Conservation (phyloP, 2,797 vertebrate genomes). For the Bovichtus diacanthus region DNA sequence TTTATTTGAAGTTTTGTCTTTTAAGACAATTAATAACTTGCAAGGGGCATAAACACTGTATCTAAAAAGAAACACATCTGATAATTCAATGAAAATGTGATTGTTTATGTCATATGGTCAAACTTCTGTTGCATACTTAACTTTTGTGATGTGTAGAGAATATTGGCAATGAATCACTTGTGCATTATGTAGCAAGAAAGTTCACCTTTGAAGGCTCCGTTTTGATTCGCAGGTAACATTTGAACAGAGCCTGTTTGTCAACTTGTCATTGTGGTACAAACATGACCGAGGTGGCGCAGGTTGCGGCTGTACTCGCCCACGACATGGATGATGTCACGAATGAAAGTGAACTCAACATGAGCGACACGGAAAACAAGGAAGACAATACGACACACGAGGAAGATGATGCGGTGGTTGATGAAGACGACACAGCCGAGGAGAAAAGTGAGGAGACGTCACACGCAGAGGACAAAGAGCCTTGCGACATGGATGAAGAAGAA, state of each 20-base stretch:
- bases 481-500: background rate
- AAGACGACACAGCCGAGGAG: constrained; percentile 21
- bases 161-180: background rate
- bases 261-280: constrained; percentile 69
- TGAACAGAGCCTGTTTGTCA: constrained; percentile 62
- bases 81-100: background rate
- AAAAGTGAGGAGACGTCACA: background rate
- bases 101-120: background rate
- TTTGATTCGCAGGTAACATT: constrained; percentile 58
- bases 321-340: constrained; percentile 47
- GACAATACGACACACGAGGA: constrained; percentile 29
- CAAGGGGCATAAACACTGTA: background rate
- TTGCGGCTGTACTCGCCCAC: constrained; percentile 45
- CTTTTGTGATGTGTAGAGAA: background rate
- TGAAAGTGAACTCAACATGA: constrained; percentile 38
- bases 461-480: constrained; percentile 9
- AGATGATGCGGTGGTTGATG: background rate
- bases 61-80: background rate
- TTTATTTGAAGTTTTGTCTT: background rate
- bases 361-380: constrained; percentile 41
- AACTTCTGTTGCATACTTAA: background rate
- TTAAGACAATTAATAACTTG: background rate
- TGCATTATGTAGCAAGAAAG: background rate
- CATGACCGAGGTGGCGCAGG: constrained; percentile 82
- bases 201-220: background rate